phyloP scores from a whole-genome alignment of 2,888 invertebrate genomes.

The Tachina fera region DNA sequence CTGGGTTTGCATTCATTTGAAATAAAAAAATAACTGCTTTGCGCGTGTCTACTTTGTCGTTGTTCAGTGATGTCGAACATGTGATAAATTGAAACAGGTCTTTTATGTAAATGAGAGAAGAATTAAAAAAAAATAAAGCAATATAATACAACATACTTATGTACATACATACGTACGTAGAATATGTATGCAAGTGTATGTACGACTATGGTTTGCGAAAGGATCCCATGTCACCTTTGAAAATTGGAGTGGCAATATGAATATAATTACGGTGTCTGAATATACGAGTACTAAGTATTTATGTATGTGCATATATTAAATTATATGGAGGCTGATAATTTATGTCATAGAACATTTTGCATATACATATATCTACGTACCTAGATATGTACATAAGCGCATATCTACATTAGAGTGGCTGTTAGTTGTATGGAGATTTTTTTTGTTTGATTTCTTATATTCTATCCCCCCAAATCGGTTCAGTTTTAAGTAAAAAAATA shows the following conservation, averaged over 20 bases:
- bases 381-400: neutral
- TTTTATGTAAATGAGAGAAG: no score
- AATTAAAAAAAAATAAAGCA: neutral
- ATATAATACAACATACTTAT: neutral
- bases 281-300: neutral
- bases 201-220: neutral
- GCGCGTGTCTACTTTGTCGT: no score
- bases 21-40: no score
- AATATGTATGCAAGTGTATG: no score
- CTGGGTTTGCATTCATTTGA: no score
- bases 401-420: neutral
- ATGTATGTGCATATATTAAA: neutral
- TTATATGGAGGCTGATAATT: slow-evolving; percentile 16
- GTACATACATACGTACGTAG: neutral
- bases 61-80: slow-evolving; percentile 55
- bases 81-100: slow-evolving; percentile 50
- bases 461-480: no score
- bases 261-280: slow-evolving; percentile 46
- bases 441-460: no score
- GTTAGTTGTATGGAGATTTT: no score
- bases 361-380: neutral
- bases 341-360: slow-evolving; percentile 13
- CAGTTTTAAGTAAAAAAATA: no score
- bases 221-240: slow-evolving; percentile 30
- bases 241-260: slow-evolving; percentile 50